Evolutionary conservation across 1,140 invertebrate species (phyloP), one percentile per base, ranked within the genome.

Genomic region (Cardiocondyla obscurior): DNA sequence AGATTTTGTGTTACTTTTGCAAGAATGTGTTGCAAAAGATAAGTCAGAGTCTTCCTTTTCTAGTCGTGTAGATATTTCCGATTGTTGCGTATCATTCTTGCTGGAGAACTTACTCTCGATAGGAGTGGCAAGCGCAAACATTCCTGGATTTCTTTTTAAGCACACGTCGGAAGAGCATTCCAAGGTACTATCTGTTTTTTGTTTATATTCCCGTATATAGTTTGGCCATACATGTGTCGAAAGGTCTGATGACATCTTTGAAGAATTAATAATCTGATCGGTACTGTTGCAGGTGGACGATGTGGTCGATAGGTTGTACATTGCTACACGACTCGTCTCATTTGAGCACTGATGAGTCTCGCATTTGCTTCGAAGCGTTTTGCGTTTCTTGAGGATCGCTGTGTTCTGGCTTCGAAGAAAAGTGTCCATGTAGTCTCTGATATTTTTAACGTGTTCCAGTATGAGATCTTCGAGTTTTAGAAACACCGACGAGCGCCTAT

Each of bases 91-190:
- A 30, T 62, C 4, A 1, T 62, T 74, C 12, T 49, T 46, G 7
- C 22, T 22, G 25, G 12, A 36, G 12, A 73, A 58, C 12, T 36
- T 55, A 57, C 57, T 39, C 8, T 72, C 14, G 28, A 33, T 46
- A 44, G 39, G 55, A 74, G 25, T 58, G 1, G 81, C 67, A 12
- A 90, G 42, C 0, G 85, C 83, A n/a, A 88, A 85, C 1, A 70
- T 33, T 3, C 86, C 85, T 22, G 83, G 89, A 10, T 89, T 84
- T 70, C 84, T 85, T 58, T 73, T 86, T 16, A 90, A 69, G 10
- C 42, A 58, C 0, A 86, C 36, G 42, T 89, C 86, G 2, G 82
- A 57, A 42, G 36, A 70, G 14, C 22, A 51, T 3, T 25, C 60
- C 22, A 65, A 81, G 69, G 22, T 36, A 22, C 83, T 70, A 33